phyloP scores from a whole-genome alignment of 2,888 invertebrate species.

The Cryptocephalus primarius region DNA sequence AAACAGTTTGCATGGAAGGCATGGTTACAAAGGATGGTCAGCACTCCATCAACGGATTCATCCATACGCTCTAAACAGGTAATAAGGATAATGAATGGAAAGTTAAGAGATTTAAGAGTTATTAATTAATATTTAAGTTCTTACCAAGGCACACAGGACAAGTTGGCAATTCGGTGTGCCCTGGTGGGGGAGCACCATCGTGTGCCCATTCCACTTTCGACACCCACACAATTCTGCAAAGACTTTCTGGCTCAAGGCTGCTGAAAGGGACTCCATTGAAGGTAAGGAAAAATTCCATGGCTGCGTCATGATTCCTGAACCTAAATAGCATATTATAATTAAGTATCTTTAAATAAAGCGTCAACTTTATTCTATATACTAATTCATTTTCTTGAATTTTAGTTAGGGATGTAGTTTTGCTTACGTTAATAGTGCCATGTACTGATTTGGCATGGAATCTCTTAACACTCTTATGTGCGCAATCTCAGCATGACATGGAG shows the following conservation, averaged over 20 bases:
- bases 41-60: constrained; percentile 93
- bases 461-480: constrained; percentile 85
- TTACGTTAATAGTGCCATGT: constrained; percentile 91
- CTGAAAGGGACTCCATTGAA: constrained; percentile 92
- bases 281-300: constrained; percentile 83
- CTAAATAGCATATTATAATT: constrained; percentile 30
- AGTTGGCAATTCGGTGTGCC: constrained; percentile 90
- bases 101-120: too few species aligned
- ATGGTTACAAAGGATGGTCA: constrained; percentile 97
- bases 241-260: constrained; percentile 79
- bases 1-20: constrained; percentile 94
- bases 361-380: background rate
- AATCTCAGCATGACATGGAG: constrained; percentile 83
- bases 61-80: constrained; percentile 77
- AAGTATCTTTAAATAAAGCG: constrained; percentile 1
- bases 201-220: constrained; percentile 80
- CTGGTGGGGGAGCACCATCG: constrained; percentile 54
- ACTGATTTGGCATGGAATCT: constrained; percentile 88
- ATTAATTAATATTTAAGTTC: background rate
- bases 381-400: too few species aligned
- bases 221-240: constrained; percentile 94
- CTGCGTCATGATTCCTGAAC: constrained; percentile 62
- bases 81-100: constrained; percentile 1
- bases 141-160: constrained; percentile 84
- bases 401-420: constrained; percentile 17